Conservation (phyloP, 2,113 vertebrate genomes). For the Tretioscincus oriximinensis region DNA sequence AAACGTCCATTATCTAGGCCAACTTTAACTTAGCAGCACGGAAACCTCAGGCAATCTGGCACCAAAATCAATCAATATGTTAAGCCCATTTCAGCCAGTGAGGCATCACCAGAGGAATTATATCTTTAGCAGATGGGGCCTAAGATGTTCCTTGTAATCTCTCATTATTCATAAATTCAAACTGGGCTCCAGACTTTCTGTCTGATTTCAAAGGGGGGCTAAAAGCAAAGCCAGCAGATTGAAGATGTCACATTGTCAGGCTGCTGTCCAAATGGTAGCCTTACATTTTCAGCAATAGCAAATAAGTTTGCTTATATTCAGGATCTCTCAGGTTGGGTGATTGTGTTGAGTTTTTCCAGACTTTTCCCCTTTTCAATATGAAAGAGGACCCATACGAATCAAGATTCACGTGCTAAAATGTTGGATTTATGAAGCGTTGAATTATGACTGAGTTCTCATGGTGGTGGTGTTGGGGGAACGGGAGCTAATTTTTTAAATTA, state of each 20-base stretch:
- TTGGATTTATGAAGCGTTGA: too few species aligned
- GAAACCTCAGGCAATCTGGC: constrained; percentile 48
- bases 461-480: too few species aligned
- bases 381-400: too few species aligned
- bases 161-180: background rate
- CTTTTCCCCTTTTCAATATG: too few species aligned
- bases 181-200: too few species aligned
- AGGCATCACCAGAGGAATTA: rapidly evolving
- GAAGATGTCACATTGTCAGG: too few species aligned
- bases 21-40: background rate
- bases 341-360: too few species aligned
- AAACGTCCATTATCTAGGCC: background rate
- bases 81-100: background rate
- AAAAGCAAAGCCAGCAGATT: background rate
- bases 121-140: background rate
- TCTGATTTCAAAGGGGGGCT: background rate
- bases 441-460: too few species aligned
- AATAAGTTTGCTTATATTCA: background rate
- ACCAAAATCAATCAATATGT: constrained; percentile 30
- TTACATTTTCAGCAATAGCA: background rate
- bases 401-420: too few species aligned
- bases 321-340: too few species aligned
- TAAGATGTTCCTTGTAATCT: background rate
- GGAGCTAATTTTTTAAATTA: too few species aligned
- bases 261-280: background rate